Evolutionary conservation across 2,888 invertebrate genomes (phyloP).

Genomic region (Gymnocheta viridis): DNA sequence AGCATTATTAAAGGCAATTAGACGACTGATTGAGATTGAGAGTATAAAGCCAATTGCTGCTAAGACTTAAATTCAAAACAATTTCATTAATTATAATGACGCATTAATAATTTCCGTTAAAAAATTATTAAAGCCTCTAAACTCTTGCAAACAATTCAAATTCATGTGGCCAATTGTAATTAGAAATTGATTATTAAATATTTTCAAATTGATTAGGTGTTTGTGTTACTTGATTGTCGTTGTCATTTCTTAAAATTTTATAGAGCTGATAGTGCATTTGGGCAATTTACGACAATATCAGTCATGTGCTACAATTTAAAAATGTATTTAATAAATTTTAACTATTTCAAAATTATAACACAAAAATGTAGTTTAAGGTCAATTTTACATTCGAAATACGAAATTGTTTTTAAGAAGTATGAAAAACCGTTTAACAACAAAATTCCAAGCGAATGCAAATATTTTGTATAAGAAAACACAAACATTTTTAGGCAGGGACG

Average conservation of each 20-base stretch:
- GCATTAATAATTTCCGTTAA: constrained; percentile 59
- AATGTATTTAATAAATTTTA: constrained; percentile 40
- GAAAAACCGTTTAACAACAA: constrained; percentile 21
- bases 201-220: constrained; percentile 23
- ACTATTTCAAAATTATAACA: constrained; percentile 39
- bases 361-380: constrained; percentile 67
- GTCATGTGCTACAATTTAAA: constrained; percentile 18
- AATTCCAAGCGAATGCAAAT: constrained; percentile 51
- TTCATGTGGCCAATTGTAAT: not conserved
- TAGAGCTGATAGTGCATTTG: constrained; percentile 29
- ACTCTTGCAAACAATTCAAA: not conserved
- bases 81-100: constrained; percentile 38
- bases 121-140: not conserved
- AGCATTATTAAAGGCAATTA: constrained; percentile 37
- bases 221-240: not conserved
- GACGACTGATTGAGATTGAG: not conserved
- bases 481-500: not conserved
- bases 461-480: constrained; percentile 24
- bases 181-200: constrained; percentile 39
- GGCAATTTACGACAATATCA: not conserved
- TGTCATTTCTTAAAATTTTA: constrained; percentile 19
- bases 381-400: constrained; percentile 59
- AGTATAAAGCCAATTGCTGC: not conserved
- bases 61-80: constrained; percentile 18
- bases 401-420: constrained; percentile 16